Conservation (phyloP, 2,113 vertebrate species). For the Callipepla squamata region DNA sequence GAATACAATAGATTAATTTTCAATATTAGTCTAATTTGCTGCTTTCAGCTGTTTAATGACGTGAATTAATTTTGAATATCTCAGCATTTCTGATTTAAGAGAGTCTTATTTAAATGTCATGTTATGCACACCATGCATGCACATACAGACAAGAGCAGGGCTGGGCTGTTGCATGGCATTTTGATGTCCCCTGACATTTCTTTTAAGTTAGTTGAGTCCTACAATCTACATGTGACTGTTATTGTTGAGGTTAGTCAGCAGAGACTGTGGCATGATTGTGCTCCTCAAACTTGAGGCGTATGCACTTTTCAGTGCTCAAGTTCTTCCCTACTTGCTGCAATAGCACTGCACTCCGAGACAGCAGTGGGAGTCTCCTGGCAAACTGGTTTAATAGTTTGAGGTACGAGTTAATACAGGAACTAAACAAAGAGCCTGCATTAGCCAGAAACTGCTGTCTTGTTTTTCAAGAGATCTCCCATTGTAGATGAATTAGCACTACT, state of each 20-base stretch:
- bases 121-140: not conserved
- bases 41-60: not conserved
- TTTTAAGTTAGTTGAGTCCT: not conserved
- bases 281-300: not conserved
- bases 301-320: not conserved
- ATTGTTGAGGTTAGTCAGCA: not conserved
- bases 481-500: not conserved
- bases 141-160: not conserved
- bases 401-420: not conserved
- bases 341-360: not conserved
- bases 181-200: not conserved
- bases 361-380: not conserved
- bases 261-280: not conserved
- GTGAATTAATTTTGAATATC: not conserved
- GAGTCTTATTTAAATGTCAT: not conserved
- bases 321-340: not conserved
- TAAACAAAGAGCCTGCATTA: not conserved
- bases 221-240: not conserved
- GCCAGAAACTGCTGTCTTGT: not conserved
- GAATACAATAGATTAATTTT: conserved; percentile 34
- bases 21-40: conserved; percentile 17
- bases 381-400: not conserved
- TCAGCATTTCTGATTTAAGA: not conserved
- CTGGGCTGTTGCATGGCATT: not conserved
- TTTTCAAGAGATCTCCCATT: not conserved